Conservation (phyloP, 1,140 invertebrate genomes). For the Chlorops oryzae region DNA sequence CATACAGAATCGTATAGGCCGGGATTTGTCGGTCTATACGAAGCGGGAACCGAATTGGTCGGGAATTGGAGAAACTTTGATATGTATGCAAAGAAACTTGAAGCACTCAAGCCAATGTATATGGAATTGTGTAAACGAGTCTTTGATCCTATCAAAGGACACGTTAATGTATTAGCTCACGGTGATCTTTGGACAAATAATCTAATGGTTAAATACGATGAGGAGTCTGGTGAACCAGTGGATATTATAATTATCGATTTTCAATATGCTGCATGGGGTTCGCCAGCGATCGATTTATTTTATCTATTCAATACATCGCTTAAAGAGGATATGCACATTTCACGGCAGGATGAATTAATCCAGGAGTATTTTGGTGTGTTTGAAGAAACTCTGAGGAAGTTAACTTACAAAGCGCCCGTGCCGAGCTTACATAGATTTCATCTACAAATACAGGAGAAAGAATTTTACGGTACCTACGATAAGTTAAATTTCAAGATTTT, state of each 20-base stretch:
- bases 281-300: conserved; percentile 40
- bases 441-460: conserved; percentile 29
- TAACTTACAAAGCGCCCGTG: conserved; percentile 28
- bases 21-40: conserved; percentile 32
- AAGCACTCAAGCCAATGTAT: conserved; percentile 30
- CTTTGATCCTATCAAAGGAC: conserved; percentile 40
- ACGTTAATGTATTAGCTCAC: conserved; percentile 58
- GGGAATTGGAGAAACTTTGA: conserved; percentile 21
- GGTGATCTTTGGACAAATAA: conserved; percentile 65
- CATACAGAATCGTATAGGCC: conserved; percentile 37
- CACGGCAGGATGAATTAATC: conserved; percentile 30
- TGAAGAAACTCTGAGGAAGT: conserved; percentile 23
- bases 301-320: conserved; percentile 43
- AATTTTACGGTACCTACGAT: conserved; percentile 28
- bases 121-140: conserved; percentile 38
- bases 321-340: conserved; percentile 25
- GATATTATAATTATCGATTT: conserved; percentile 49
- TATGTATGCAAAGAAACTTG: conserved; percentile 31
- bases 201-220: conserved; percentile 58
- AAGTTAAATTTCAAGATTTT: not conserved
- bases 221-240: conserved; percentile 43
- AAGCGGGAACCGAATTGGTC: conserved; percentile 31
- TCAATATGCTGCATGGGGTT: conserved; percentile 42
- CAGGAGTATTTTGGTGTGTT: conserved; percentile 36
- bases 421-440: conserved; percentile 34